Evolutionary conservation across 1,140 invertebrate genomes (phyloP).

Genomic region (Trinorchestia longiramus): DNA sequence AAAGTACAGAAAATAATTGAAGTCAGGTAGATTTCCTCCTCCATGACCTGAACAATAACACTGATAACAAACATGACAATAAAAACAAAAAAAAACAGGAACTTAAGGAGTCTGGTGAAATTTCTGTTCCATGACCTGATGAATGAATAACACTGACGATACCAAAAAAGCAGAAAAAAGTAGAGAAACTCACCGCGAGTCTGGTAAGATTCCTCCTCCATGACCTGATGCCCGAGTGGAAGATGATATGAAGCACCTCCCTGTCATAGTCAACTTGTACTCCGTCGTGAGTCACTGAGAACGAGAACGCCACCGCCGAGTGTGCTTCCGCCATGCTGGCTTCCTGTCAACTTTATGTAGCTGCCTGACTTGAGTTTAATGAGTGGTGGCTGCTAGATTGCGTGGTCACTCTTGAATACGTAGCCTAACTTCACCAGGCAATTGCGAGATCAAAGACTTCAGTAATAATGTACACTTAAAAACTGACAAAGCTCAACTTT

Average conservation of each 20-base stretch:
- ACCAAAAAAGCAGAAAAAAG: neutral
- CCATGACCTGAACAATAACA: no score
- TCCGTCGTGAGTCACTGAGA: slow-evolving; percentile 96
- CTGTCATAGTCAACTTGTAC: slow-evolving; percentile 97
- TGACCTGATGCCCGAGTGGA: slow-evolving; percentile 90
- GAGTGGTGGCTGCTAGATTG: no score
- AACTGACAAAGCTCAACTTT: neutral
- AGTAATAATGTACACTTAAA: neutral
- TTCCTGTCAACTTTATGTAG: neutral
- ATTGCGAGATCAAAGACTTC: neutral
- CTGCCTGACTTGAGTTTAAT: neutral
- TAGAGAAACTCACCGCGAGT: slow-evolving; percentile 79
- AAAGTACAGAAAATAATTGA: no score
- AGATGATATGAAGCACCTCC: slow-evolving; percentile 90
- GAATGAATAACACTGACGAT: neutral
- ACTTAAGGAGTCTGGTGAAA: no score
- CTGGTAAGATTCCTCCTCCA: slow-evolving; percentile 92
- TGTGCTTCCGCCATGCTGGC: slow-evolving; percentile 95
- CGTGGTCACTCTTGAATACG: neutral
- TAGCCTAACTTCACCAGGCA: neutral
- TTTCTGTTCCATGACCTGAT: no score
- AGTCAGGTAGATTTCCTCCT: no score
- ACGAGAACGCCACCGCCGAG: slow-evolving; percentile 96
- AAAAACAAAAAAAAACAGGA: no score
- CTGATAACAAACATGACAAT: no score